Base-by-base conservation (phyloP, 2,888 invertebrate genomes). In the Drosophila subquinaria region DNA sequence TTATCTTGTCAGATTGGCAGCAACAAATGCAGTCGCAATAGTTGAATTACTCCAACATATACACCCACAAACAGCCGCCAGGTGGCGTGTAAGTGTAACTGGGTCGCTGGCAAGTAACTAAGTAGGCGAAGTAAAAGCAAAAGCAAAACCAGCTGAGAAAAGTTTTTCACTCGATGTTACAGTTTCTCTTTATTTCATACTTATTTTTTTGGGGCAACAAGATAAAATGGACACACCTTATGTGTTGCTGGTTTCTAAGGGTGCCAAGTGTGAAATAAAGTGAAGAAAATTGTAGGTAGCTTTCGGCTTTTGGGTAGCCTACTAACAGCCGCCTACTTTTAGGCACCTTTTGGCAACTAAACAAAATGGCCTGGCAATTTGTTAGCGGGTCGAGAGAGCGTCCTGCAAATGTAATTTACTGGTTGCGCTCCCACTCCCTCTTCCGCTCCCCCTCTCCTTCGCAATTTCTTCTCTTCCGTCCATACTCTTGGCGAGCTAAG, bases 171-270 rank as follows among this genome's bases (percentile, higher is more conserved):
- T 52, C 68, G 55, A 67, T 71, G 72, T 74, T 61, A 69, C 75
- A 60, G 62, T 63, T 79, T 75, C 47, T 35, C 50, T 56, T 66
- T 59, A 50, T 51, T 40, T 40, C 51, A 23, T 23, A 52, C 13
- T 35, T 51, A 55, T 61, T 42, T 57, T 36, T 47, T 57, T 33
- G 48, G 71, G 68, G 57, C 73, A 72, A 73, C 68, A 73, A 85
- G 83, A 84, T 86, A 84, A 88, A 84, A 79, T 77, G 84, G 87
- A 87, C 89, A 84, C 79, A 77, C 86, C 86, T 82, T 86, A 70
- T 83, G 77, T 88, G 75, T 67, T 57, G 20, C 53, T 66, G 66
- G 68, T 67, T 84, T 60, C 50, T 61, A 67, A 43, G 63, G 62
- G 63, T 59, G 62, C 51, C 69, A 70, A 73, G 84, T 87, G 85